A percentile compares a stretch with the other conserved stretches of the same genome.
phyloP scores from a whole-genome alignment of 2,888 invertebrate genomes.

The Eupeodes latifasciatus region DNA sequence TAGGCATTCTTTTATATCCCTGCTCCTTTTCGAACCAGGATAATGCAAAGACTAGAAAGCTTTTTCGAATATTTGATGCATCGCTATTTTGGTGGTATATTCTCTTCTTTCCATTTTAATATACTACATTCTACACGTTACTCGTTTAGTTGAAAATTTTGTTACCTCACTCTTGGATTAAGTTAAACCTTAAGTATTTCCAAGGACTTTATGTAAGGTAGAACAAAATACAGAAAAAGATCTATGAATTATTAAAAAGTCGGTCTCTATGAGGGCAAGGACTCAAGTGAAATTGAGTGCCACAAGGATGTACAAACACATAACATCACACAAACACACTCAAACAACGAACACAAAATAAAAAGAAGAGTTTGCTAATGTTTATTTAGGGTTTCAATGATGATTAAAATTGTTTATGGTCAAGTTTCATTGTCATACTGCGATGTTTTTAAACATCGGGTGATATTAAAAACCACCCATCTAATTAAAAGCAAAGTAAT shows the following conservation, averaged over 20 bases:
- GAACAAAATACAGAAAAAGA: neutral
- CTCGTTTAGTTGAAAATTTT: slow-evolving; percentile 38
- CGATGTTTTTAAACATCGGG: slow-evolving; percentile 23
- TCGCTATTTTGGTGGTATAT: neutral
- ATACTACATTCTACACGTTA: neutral
- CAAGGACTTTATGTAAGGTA: slow-evolving; percentile 5
- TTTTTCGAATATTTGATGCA: slow-evolving; percentile 50
- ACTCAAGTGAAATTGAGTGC: slow-evolving; percentile 37
- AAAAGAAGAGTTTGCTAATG: slow-evolving; percentile 14
- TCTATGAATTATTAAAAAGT: slow-evolving; percentile 60
- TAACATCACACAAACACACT: neutral
- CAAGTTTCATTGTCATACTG: slow-evolving; percentile 39
- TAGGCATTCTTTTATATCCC: slow-evolving; percentile 37
- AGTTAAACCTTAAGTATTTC: slow-evolving; percentile 13
- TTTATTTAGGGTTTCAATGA: slow-evolving; percentile 51
- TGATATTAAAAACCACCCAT: slow-evolving; percentile 30
- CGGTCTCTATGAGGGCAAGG: slow-evolving; percentile 49
- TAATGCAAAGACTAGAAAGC: neutral
- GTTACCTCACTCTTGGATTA: slow-evolving; percentile 32
- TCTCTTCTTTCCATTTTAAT: slow-evolving; percentile 35
- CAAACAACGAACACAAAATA: neutral
- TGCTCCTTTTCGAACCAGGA: slow-evolving; percentile 15
- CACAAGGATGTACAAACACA: slow-evolving; percentile 37
- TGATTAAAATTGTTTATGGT: slow-evolving; percentile 47
- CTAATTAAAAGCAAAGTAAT: slow-evolving; percentile 60